A percentile compares a stretch with the other conserved stretches of the same genome.
phyloP scores from a whole-genome alignment of 2,113 vertebrate species.

The Lipotes vexillifer region DNA sequence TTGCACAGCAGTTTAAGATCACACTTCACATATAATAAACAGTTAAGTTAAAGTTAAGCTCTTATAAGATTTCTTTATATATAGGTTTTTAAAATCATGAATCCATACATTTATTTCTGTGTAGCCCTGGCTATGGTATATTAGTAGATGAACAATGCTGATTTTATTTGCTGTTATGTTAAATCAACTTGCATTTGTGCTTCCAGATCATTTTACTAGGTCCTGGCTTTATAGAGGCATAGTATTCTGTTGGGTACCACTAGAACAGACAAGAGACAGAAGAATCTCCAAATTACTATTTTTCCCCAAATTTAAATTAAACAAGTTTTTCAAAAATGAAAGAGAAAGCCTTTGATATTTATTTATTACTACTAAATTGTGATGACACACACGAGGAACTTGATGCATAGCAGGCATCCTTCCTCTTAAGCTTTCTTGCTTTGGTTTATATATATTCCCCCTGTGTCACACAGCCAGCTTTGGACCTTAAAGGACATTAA shows the following conservation, averaged over 20 bases:
- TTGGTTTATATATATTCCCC: neutral
- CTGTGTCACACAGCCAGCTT: too few species aligned
- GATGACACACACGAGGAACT: accelerated
- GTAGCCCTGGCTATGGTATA: neutral
- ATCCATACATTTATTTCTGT: neutral
- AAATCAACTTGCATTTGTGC: neutral
- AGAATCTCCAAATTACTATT: neutral
- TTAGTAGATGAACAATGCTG: neutral
- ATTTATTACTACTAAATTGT: neutral
- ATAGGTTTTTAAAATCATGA: neutral
- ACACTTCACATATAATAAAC: constrained; percentile 8
- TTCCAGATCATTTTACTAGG: neutral
- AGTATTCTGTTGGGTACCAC: neutral
- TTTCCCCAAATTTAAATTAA: neutral
- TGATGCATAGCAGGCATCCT: neutral
- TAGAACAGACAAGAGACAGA: neutral
- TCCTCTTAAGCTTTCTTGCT: neutral
- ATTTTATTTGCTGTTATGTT: neutral
- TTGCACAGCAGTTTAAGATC: neutral
- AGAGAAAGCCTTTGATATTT: neutral
- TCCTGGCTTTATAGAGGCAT: neutral
- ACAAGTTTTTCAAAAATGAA: neutral
- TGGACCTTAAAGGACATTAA: neutral
- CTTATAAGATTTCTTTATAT: neutral
- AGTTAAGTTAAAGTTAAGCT: constrained; percentile 10